phyloP scores from a whole-genome alignment of 2,113 vertebrate genomes.

The Nothobranchius furzeri region DNA sequence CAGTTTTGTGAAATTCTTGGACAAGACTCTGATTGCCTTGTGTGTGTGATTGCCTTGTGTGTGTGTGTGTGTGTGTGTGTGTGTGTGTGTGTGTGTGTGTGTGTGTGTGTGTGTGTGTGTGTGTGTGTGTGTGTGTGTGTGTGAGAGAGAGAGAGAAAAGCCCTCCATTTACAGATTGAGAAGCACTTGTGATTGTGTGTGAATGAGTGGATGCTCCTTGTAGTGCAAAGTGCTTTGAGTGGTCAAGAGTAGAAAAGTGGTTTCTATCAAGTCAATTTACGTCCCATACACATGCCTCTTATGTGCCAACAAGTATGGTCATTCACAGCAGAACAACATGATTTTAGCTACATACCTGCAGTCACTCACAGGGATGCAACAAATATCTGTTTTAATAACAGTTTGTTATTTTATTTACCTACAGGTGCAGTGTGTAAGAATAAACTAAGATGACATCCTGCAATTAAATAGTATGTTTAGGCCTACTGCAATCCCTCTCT shows the following conservation, averaged over 20 bases:
- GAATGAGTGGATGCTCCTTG: neutral
- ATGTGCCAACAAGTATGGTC: neutral
- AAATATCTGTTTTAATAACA: neutral
- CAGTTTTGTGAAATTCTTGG: neutral
- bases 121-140: too few species aligned
- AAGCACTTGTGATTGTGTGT: neutral
- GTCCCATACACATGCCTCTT: neutral
- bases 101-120: neutral
- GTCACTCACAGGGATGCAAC: neutral
- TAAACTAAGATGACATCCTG: too few species aligned
- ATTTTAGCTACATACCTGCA: too few species aligned
- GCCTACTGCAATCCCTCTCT: too few species aligned
- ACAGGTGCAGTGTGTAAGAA: too few species aligned
- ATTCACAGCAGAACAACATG: neutral
- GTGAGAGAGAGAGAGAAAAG: too few species aligned
- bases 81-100: neutral
- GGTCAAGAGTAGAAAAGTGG: neutral
- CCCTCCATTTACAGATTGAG: neutral
- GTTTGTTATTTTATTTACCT: too few species aligned
- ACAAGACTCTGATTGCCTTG: neutral
- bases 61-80: neutral
- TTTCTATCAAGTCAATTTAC: neutral
- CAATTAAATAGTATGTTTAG: too few species aligned
- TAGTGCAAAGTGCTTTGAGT: constrained; percentile 1
- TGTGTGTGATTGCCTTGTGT: too few species aligned